phyloP scores from a whole-genome alignment of 2,113 vertebrate genomes.

The Steatornis caripensis region DNA sequence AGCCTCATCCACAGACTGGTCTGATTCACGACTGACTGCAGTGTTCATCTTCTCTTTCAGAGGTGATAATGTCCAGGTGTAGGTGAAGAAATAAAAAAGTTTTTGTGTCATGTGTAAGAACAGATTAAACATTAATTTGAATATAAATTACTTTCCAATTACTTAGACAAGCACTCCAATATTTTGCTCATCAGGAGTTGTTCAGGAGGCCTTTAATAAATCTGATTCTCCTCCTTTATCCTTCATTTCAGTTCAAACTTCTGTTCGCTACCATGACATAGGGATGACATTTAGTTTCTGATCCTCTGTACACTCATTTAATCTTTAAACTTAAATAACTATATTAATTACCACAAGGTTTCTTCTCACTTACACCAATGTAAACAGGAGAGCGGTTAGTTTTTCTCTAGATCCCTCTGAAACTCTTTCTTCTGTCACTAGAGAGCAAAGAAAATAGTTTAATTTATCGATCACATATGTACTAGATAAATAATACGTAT shows the following conservation, averaged over 20 bases:
- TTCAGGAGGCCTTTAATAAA: background rate
- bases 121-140: background rate
- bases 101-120: background rate
- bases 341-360: background rate
- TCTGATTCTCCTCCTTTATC: background rate
- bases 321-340: background rate
- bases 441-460: background rate
- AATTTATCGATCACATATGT: background rate
- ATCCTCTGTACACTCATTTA: background rate
- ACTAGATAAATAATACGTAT: background rate
- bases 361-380: background rate
- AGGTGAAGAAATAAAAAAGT: background rate
- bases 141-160: background rate
- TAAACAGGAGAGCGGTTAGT: background rate
- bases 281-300: background rate
- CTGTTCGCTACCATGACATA: background rate
- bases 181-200: background rate
- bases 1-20: accelerated
- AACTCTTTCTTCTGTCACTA: background rate
- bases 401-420: background rate
- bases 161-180: background rate
- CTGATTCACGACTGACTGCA: background rate
- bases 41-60: background rate
- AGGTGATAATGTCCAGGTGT: background rate
- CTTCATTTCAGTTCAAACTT: background rate